Evolutionary conservation across 2,113 vertebrate genomes (phyloP).

Genomic region (Genyomyrus donnyi): DNA sequence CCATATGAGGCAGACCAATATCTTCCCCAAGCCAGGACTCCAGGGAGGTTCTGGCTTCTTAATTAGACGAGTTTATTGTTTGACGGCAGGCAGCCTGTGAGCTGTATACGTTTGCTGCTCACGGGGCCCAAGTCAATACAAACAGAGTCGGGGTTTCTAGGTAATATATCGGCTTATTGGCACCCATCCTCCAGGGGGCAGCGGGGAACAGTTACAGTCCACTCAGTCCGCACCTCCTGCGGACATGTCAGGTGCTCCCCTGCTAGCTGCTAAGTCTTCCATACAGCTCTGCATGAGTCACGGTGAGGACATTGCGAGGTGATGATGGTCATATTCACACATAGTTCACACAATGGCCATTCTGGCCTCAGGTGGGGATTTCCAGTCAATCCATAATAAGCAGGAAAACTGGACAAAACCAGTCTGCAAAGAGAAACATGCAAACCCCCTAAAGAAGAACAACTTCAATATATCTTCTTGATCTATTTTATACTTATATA

Average conservation of each 20-base stretch:
- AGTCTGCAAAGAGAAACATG: not conserved
- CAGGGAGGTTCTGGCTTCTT: not conserved
- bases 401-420: not conserved
- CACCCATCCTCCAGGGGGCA: not conserved
- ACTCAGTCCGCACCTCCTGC: not conserved
- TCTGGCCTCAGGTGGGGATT: not conserved
- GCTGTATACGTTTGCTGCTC: not conserved
- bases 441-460: not conserved
- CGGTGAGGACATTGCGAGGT: not conserved
- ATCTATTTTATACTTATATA: not conserved
- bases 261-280: not conserved
- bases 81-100: not conserved
- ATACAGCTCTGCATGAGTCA: not conserved
- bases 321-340: not conserved
- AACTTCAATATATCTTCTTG: not conserved
- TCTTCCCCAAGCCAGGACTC: not conserved
- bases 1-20: slow-evolving; percentile 7
- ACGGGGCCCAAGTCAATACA: not conserved
- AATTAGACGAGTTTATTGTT: not conserved
- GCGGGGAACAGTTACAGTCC: not conserved
- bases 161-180: not conserved
- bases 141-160: not conserved
- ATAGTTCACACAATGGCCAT: not conserved
- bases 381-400: not conserved
- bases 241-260: not conserved